Evolutionary conservation across 2,888 invertebrate genomes (phyloP).

Genomic region (Cetonia aurata): DNA sequence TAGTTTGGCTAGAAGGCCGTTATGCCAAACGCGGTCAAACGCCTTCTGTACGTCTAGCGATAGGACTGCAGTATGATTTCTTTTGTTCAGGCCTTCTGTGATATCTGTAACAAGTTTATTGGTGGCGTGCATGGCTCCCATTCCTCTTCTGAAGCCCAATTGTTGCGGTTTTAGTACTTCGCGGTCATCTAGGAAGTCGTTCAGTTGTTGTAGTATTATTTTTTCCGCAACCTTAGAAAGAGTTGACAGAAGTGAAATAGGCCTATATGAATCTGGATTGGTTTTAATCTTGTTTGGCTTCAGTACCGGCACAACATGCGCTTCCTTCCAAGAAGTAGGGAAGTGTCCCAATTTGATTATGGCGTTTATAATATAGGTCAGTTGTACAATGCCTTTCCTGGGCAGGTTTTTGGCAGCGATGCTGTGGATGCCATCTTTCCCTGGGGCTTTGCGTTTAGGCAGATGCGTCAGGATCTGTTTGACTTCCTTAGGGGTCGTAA

Average conservation of each 20-base stretch:
- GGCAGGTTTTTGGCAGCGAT: conserved; percentile 50
- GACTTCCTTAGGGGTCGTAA: neutral
- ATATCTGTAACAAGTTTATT: neutral
- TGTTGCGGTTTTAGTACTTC: neutral
- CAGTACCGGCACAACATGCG: conserved; percentile 49
- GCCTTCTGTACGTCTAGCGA: no score
- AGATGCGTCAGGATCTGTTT: neutral
- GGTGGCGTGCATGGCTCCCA: neutral
- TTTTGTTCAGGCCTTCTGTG: neutral
- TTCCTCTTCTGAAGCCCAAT: neutral
- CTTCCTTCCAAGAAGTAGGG: conserved; percentile 51
- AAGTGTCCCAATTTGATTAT: conserved; percentile 49
- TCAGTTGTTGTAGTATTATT: neutral
- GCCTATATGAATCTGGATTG: neutral
- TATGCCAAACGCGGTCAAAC: no score
- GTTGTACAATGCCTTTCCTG: conserved; percentile 51
- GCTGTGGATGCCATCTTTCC: conserved; percentile 34
- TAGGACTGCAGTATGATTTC: neutral
- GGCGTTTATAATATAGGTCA: conserved; percentile 51
- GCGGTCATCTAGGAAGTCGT: neutral
- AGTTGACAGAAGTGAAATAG: neutral
- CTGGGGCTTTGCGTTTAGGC: conserved; percentile 29
- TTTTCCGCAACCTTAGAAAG: neutral
- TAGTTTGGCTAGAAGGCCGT: no score
- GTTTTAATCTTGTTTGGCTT: conserved; percentile 47